Evolutionary conservation across 2,113 vertebrate species (phyloP).

Genomic region (Catharus bicknelli): DNA sequence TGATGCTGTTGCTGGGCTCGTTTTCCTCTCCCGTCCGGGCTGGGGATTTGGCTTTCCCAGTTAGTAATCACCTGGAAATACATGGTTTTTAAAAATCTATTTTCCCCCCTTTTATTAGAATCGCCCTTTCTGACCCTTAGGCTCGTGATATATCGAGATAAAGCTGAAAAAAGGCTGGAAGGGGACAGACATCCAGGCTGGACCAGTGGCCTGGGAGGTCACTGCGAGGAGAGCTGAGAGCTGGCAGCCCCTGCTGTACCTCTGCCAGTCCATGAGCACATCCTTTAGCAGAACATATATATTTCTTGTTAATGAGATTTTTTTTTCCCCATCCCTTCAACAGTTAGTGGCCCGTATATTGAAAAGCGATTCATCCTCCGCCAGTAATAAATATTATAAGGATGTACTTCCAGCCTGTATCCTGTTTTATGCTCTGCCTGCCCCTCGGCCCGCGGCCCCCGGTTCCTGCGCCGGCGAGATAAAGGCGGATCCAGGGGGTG

Average conservation of each 20-base stretch:
- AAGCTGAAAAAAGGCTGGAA: neutral
- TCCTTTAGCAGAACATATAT: constrained; percentile 24
- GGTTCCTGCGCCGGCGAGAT: neutral
- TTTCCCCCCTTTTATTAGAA: neutral
- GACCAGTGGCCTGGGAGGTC: constrained; percentile 28
- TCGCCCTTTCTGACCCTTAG: neutral
- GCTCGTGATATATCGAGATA: neutral
- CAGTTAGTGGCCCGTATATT: constrained; percentile 38
- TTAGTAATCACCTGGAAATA: neutral
- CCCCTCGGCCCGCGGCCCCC: neutral
- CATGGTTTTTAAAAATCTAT: no score
- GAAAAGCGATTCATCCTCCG: constrained; percentile 51
- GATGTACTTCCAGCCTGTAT: constrained; percentile 50
- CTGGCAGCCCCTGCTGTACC: neutral
- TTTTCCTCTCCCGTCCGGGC: neutral
- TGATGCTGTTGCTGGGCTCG: neutral
- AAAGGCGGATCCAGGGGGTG: neutral
- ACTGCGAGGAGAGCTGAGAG: neutral
- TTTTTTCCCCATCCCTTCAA: neutral
- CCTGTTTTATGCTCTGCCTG: constrained; percentile 7
- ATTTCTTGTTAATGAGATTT: constrained; percentile 32
- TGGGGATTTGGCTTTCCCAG: neutral
- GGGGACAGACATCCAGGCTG: neutral
- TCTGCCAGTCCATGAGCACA: constrained; percentile 43
- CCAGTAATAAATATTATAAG: constrained; percentile 58